Evolutionary conservation across 2,888 invertebrate species (phyloP).

Genomic region (Hesperia comma): DNA sequence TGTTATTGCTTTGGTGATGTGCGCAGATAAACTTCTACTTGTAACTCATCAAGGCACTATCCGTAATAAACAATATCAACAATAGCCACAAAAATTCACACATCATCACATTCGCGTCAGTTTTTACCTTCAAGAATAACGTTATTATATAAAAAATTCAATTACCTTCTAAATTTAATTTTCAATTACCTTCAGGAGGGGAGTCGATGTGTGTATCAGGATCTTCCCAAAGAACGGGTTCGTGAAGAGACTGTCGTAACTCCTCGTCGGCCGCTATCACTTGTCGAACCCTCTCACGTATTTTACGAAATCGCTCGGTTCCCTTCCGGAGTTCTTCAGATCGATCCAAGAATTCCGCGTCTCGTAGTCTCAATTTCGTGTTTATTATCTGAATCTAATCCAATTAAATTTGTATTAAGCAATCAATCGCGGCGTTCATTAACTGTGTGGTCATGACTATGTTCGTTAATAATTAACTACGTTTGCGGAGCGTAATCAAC

Average conservation of each 20-base stretch:
- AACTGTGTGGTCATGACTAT: conserved; percentile 1
- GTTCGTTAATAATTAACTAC: conserved; percentile 9
- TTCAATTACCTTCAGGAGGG: conserved; percentile 48
- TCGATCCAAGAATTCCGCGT: conserved; percentile 63
- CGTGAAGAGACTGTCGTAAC: conserved; percentile 51
- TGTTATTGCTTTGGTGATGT: no score
- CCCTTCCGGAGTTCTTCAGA: conserved; percentile 55
- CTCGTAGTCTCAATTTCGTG: conserved; percentile 65
- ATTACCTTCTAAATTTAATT: conserved; percentile 46
- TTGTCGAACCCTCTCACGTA: conserved; percentile 62
- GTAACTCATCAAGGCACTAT: no score
- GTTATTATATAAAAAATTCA: not conserved
- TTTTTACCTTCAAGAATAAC: not conserved
- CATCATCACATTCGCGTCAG: no score
- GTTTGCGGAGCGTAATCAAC: conserved; percentile 7
- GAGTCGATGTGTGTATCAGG: conserved; percentile 42
- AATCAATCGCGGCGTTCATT: conserved; percentile 17
- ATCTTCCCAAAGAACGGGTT: conserved; percentile 48
- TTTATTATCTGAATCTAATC: conserved; percentile 68
- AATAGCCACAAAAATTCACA: no score
- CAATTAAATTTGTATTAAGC: not conserved
- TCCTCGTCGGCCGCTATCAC: conserved; percentile 59
- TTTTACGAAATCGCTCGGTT: conserved; percentile 55
- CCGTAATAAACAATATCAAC: no score
- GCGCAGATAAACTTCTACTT: no score